A percentile compares a stretch with the other conserved stretches of the same genome.
Evolutionary conservation across 2,888 invertebrate genomes (phyloP).

Genomic region (Arge pagana): DNA sequence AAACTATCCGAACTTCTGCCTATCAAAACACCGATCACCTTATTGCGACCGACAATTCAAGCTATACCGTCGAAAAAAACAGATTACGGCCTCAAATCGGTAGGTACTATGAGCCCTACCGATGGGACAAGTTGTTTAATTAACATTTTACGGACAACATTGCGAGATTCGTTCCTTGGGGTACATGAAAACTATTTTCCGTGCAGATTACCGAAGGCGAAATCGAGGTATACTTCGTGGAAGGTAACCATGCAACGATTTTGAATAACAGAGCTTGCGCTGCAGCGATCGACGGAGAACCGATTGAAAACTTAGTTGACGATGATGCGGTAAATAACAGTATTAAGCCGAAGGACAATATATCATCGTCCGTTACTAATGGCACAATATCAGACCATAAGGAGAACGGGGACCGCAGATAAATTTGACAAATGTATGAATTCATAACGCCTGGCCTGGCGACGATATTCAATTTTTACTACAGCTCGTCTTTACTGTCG

Average conservation of each 20-base stretch:
- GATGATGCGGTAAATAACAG: too few species aligned
- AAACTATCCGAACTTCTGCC: slow-evolving; percentile 59
- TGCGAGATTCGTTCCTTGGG: too few species aligned
- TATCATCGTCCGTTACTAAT: too few species aligned
- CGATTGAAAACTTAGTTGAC: slow-evolving; percentile 44
- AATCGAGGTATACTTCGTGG: slow-evolving; percentile 67
- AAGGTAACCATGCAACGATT: slow-evolving; percentile 75
- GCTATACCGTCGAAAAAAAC: slow-evolving; percentile 63
- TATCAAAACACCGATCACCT: slow-evolving; percentile 64
- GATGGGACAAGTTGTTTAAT: slow-evolving; percentile 12
- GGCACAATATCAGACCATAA: too few species aligned
- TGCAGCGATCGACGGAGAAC: slow-evolving; percentile 50
- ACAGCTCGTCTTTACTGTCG: too few species aligned
- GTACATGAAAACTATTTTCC: not conserved
- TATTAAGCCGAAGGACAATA: too few species aligned
- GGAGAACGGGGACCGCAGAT: too few species aligned
- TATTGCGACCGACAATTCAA: slow-evolving; percentile 69
- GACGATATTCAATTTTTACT: too few species aligned
- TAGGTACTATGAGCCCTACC: slow-evolving; percentile 37
- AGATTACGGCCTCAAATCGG: slow-evolving; percentile 66
- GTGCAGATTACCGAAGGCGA: slow-evolving; percentile 61
- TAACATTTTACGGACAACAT: slow-evolving; percentile 1
- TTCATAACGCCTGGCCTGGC: too few species aligned
- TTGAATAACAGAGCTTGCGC: slow-evolving; percentile 69
- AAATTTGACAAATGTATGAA: too few species aligned